phyloP scores from a whole-genome alignment of 2,113 vertebrate species.

The Meleagris gallopavo region DNA sequence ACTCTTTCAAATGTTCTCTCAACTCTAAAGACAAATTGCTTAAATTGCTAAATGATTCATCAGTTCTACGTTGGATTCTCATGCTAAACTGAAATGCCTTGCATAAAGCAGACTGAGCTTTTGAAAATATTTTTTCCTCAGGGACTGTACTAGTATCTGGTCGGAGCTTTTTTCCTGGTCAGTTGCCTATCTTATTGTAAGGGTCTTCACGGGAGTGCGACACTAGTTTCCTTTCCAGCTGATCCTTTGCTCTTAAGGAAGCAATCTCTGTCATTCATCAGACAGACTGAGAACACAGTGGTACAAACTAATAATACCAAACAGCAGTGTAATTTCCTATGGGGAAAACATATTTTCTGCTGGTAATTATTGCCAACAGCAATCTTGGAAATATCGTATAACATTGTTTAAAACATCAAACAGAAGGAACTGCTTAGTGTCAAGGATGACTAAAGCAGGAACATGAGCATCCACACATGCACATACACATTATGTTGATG shows the following conservation, averaged over 20 bases:
- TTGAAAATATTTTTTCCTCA: background rate
- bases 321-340: slow-evolving; percentile 75
- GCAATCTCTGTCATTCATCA: slow-evolving; percentile 64
- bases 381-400: slow-evolving; percentile 72
- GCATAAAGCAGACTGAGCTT: background rate
- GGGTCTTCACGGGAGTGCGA: slow-evolving; percentile 18
- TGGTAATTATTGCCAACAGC: slow-evolving; percentile 64
- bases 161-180: background rate
- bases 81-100: background rate
- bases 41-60: background rate
- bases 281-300: slow-evolving; percentile 60
- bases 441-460: slow-evolving; percentile 70
- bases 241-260: slow-evolving; percentile 52
- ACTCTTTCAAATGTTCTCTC: background rate
- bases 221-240: slow-evolving; percentile 55
- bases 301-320: slow-evolving; percentile 78
- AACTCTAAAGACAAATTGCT: background rate
- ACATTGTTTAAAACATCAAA: slow-evolving; percentile 71
- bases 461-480: slow-evolving; percentile 43
- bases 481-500: slow-evolving; percentile 48
- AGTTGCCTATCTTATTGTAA: background rate
- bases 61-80: background rate
- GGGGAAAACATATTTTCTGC: slow-evolving; percentile 75
- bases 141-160: background rate
- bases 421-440: slow-evolving; percentile 76